phyloP scores from a whole-genome alignment of 2,797 vertebrate genomes.

The Myotis pilosus region DNA sequence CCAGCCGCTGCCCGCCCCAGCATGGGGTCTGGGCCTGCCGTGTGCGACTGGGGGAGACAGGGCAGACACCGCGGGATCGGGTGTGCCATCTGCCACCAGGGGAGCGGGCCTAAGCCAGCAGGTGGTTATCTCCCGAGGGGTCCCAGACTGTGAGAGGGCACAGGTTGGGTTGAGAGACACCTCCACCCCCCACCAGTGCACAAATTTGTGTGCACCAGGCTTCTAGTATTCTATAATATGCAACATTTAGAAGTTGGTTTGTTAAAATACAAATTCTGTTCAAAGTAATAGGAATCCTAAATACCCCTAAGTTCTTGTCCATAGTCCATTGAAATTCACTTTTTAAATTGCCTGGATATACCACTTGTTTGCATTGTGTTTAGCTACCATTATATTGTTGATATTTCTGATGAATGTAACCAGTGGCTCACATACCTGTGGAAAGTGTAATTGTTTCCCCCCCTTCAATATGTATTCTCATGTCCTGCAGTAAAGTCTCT shows the following conservation, averaged over 20 bases:
- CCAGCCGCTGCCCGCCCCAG: no score
- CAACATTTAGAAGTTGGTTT: not conserved
- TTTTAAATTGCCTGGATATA: not conserved
- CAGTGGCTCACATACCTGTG: not conserved
- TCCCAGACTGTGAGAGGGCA: no score
- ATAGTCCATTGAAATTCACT: not conserved
- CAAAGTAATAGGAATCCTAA: conserved; percentile 17
- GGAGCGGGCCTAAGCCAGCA: no score
- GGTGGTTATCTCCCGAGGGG: no score
- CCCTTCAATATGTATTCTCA: not conserved
- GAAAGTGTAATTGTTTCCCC: not conserved
- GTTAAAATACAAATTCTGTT: conserved; percentile 38
- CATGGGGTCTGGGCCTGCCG: no score
- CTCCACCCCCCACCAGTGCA: no score
- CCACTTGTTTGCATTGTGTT: not conserved
- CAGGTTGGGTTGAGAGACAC: no score
- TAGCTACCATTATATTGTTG: not conserved
- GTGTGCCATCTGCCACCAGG: no score
- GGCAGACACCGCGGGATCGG: no score
- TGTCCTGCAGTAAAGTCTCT: not conserved
- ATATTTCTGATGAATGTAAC: not conserved
- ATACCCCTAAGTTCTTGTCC: not conserved
- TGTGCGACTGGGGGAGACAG: no score
- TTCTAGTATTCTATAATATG: not conserved
- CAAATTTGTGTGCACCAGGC: no score